Percentiles rank a stretch among this genome's conserved stretches.
phyloP scores from a whole-genome alignment of 1,140 invertebrate genomes.

The Ooceraea biroi region DNA sequence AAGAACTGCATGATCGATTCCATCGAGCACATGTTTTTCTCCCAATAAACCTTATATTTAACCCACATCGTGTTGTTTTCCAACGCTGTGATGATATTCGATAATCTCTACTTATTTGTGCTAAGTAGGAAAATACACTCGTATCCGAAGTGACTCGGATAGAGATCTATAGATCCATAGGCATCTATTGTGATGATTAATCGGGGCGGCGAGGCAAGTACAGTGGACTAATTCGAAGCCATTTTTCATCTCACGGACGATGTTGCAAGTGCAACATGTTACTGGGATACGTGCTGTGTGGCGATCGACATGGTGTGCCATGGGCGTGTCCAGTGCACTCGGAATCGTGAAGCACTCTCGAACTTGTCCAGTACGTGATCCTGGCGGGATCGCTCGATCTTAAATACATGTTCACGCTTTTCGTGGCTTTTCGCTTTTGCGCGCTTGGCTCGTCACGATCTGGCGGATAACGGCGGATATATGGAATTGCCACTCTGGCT shows the following conservation, averaged over 20 bases:
- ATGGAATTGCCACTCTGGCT: not conserved
- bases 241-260: not conserved
- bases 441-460: constrained; percentile 58
- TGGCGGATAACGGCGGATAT: constrained; percentile 12
- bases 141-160: too few species aligned
- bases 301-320: constrained; percentile 13
- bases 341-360: constrained; percentile 61
- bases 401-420: constrained; percentile 65
- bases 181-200: constrained; percentile 1
- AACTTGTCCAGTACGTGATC: constrained; percentile 64
- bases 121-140: too few species aligned
- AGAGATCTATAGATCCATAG: too few species aligned
- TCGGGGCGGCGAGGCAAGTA: constrained; percentile 22
- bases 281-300: not conserved
- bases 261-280: constrained; percentile 54
- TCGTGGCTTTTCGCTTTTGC: constrained; percentile 64
- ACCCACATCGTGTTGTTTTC: too few species aligned
- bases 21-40: too few species aligned
- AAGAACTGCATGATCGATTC: too few species aligned
- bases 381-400: constrained; percentile 43
- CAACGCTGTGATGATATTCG: too few species aligned
- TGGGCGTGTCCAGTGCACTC: constrained; percentile 48
- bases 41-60: too few species aligned
- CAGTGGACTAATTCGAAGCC: constrained; percentile 43
- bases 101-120: too few species aligned